A percentile compares a stretch with the other conserved stretches of the same genome.
Evolutionary conservation across 2,888 invertebrate species (phyloP).

Genomic region (Crioceris asparagi): DNA sequence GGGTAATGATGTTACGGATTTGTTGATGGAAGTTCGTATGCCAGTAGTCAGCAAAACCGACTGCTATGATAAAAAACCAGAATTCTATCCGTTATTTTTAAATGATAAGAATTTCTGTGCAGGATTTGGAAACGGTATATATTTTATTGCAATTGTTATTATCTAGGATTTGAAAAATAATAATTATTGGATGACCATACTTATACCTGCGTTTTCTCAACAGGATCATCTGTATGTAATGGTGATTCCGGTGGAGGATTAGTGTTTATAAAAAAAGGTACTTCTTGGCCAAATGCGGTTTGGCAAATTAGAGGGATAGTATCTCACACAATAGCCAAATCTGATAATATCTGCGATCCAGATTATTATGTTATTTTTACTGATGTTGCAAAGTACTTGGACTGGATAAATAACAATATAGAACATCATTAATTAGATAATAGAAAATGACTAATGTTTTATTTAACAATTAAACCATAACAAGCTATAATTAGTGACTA

Average conservation of each 20-base stretch:
- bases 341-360: slow-evolving; percentile 47
- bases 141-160: not conserved
- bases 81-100: slow-evolving; percentile 49
- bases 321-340: slow-evolving; percentile 46
- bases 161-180: not conserved
- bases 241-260: slow-evolving; percentile 39
- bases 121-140: slow-evolving; percentile 37
- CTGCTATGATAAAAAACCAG: too few species aligned
- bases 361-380: slow-evolving; percentile 52
- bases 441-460: too few species aligned
- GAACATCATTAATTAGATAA: too few species aligned
- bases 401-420: slow-evolving; percentile 39
- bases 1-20: too few species aligned
- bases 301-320: slow-evolving; percentile 42
- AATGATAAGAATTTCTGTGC: slow-evolving; percentile 46
- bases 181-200: not conserved
- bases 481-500: slow-evolving; percentile 53
- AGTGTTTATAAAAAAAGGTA: slow-evolving; percentile 29
- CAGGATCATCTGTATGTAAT: slow-evolving; percentile 49
- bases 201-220: not conserved
- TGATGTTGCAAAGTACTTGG: slow-evolving; percentile 47
- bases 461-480: too few species aligned
- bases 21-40: too few species aligned
- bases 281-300: slow-evolving; percentile 20
- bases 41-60: too few species aligned